These are phyloP conservation scores for Drosophila limbata DNA, from an alignment of 2,888 invertebrate genomes.

Conservation along the genomic window DNA sequence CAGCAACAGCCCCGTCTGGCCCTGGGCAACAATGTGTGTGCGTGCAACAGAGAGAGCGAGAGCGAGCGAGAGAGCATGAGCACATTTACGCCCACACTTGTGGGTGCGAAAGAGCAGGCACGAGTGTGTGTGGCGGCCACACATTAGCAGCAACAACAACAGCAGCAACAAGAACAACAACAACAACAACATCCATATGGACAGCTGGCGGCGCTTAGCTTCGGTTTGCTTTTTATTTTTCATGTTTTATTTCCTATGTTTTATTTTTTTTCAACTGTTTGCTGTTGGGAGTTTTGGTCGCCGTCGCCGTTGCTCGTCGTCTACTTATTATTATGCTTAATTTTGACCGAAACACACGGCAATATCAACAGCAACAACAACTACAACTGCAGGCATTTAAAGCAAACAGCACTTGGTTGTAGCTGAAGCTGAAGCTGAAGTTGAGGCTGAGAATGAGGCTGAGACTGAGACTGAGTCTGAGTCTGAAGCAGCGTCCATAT, in stretches of 20 bases:
- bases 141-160: constrained; percentile 35
- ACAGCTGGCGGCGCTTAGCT: constrained; percentile 61
- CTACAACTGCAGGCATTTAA: constrained; percentile 52
- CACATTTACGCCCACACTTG: constrained; percentile 15
- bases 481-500: constrained; percentile 52
- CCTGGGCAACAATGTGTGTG: constrained; percentile 31
- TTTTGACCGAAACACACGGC: constrained; percentile 59
- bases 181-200: constrained; percentile 54
- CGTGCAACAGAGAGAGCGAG: constrained; percentile 21
- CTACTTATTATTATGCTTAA: constrained; percentile 77
- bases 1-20: constrained; percentile 49
- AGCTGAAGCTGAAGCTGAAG: constrained; percentile 32
- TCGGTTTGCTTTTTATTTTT: constrained; percentile 22
- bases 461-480: constrained; percentile 16
- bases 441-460: constrained; percentile 27
- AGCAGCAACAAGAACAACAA: constrained; percentile 12
- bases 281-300: constrained; percentile 66
- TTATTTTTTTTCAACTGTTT: constrained; percentile 30
- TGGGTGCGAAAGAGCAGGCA: constrained; percentile 44
- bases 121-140: constrained; percentile 54
- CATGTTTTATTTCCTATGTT: too few relatives aligned
- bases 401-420: constrained; percentile 37
- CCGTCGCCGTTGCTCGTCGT: constrained; percentile 47
- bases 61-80: constrained; percentile 25
- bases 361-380: constrained; percentile 31